These are phyloP conservation scores for Napeogenes inachia DNA, from an alignment of 2,888 invertebrate genomes.

Conservation along the genomic window DNA sequence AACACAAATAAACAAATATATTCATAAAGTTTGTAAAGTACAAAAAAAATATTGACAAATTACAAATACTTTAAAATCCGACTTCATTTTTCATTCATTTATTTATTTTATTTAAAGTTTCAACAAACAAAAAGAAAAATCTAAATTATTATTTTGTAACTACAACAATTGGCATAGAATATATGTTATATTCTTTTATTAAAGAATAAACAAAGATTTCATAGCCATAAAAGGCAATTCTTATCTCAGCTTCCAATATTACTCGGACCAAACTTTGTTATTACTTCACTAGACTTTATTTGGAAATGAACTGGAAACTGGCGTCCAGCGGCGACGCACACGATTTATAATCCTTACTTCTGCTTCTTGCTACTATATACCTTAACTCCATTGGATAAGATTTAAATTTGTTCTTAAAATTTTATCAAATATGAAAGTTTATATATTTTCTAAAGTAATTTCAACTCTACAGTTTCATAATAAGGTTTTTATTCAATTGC, in stretches of 20 bases:
- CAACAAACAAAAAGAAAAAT: no score
- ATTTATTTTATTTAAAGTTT: no score
- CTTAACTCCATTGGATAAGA: constrained; percentile 34
- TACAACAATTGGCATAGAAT: no score
- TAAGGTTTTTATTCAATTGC: constrained; percentile 12
- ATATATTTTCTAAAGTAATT: constrained; percentile 10
- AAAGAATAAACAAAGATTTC: constrained; percentile 22
- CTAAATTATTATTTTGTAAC: no score
- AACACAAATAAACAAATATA: no score
- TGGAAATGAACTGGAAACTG: constrained; percentile 65
- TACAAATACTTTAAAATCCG: no score
- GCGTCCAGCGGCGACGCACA: constrained; percentile 52
- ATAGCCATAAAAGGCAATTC: constrained; percentile 35
- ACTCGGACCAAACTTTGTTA: constrained; percentile 61
- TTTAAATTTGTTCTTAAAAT: constrained; percentile 8
- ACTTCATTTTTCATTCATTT: no score
- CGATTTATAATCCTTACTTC: constrained; percentile 50
- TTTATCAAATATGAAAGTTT: constrained; percentile 15
- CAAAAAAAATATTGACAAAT: no score
- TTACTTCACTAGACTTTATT: constrained; percentile 66
- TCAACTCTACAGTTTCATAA: constrained; percentile 5
- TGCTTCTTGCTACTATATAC: constrained; percentile 36
- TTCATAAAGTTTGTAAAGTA: no score
- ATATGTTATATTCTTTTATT: not conserved
- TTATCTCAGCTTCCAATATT: constrained; percentile 45